Conservation (phyloP, 2,113 vertebrate species). For the Crotophaga sulcirostris region DNA sequence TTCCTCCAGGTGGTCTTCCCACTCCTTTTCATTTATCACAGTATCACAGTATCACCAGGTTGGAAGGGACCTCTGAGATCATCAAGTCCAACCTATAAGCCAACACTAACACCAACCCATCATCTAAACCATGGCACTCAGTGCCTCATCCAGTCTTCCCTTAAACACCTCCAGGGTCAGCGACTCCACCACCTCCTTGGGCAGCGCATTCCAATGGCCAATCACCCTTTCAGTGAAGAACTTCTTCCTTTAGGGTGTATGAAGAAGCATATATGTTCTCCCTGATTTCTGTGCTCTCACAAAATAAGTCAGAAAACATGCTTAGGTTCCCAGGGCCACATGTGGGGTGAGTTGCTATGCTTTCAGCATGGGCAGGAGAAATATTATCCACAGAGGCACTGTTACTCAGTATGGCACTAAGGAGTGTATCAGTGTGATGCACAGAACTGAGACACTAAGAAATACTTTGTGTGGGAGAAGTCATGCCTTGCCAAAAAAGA, state of each 20-base stretch:
- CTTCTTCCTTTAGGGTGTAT: no score
- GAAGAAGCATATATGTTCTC: fast-evolving
- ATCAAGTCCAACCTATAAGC: no score
- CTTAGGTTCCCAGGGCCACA: neutral
- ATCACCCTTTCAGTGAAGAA: no score
- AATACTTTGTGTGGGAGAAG: neutral
- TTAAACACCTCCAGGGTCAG: no score
- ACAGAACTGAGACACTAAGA: neutral
- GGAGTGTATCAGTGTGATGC: neutral
- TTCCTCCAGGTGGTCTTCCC: fast-evolving
- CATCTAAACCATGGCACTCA: no score
- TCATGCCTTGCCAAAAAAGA: neutral
- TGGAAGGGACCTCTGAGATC: no score
- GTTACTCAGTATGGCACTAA: neutral
- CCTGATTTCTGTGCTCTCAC: neutral
- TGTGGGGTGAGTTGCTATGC: neutral
- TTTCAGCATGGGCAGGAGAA: neutral
- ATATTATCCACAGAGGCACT: neutral
- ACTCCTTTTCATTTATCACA: neutral
- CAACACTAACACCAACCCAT: no score
- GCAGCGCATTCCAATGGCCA: no score
- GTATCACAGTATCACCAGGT: no score
- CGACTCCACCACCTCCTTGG: no score
- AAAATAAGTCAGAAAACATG: neutral
- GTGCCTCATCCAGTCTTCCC: no score